Percentiles rank a stretch among this genome's conserved stretches.
These are phyloP conservation scores for Bergia puertoricense DNA, from an alignment of 92 coral and sea anemone species.

Conservation along the genomic window DNA sequence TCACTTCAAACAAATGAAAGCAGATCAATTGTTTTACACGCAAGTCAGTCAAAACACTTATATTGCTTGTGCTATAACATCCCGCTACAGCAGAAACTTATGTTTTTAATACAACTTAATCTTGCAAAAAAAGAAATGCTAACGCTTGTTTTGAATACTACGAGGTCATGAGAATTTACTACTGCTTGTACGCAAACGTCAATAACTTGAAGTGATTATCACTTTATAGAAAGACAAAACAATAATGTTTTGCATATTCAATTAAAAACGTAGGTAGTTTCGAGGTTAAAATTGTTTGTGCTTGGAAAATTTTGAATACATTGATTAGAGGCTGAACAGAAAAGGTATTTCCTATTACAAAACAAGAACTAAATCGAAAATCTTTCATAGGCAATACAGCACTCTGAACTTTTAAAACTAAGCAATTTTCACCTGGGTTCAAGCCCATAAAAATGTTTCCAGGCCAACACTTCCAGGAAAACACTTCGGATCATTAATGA, in stretches of 20 bases:
- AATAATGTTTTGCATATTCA: background rate
- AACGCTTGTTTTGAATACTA: background rate
- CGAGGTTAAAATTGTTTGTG: too few relatives aligned
- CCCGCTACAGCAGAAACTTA: background rate
- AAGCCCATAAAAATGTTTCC: too few relatives aligned
- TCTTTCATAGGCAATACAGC: too few relatives aligned
- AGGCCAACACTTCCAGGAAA: too few relatives aligned
- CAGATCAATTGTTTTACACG: background rate
- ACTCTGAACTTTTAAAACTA: too few relatives aligned
- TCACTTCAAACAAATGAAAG: background rate
- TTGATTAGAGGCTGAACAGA: too few relatives aligned
- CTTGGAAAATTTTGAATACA: too few relatives aligned
- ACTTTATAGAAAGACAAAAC: background rate
- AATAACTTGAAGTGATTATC: background rate
- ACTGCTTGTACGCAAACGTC: background rate
- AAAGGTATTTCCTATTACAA: too few relatives aligned
- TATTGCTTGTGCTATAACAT: background rate
- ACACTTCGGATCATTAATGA: too few relatives aligned
- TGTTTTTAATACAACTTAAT: background rate
- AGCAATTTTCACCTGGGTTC: too few relatives aligned
- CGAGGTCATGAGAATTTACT: background rate
- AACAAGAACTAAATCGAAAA: too few relatives aligned
- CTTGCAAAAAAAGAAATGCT: background rate
- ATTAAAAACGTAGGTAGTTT: too few relatives aligned
- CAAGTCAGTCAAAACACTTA: background rate